A percentile compares a stretch with the other conserved stretches of the same genome.
Conservation (phyloP, 1,140 invertebrate genomes). For the Drosophila santomea region DNA sequence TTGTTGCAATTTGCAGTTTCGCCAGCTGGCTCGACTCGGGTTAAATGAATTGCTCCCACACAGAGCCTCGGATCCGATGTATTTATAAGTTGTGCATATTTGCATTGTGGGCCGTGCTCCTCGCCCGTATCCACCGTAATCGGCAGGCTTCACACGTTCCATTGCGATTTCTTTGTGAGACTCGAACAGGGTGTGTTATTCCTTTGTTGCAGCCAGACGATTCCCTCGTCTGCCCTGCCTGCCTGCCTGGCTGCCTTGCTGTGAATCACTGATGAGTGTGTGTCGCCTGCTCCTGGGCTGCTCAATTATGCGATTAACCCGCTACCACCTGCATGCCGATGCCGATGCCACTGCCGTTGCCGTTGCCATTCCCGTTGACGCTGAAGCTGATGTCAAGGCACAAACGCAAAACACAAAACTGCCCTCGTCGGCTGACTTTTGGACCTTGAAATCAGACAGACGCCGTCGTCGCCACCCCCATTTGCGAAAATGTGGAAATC, state of each 20-base stretch:
- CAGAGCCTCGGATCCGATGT: conserved; percentile 43
- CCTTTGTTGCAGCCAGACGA: conserved; percentile 43
- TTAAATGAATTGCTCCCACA: conserved; percentile 61
- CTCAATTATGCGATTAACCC: conserved; percentile 51
- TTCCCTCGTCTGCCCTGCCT: conserved; percentile 21
- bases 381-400: conserved; percentile 3
- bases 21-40: conserved; percentile 42
- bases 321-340: conserved; percentile 53
- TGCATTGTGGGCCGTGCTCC: conserved; percentile 45
- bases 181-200: conserved; percentile 32
- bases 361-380: background rate
- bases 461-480: conserved; percentile 33
- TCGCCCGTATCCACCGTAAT: conserved; percentile 30
- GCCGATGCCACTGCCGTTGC: background rate
- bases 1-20: conserved; percentile 34
- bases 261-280: conserved; percentile 60
- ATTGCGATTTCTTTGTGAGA: conserved; percentile 48
- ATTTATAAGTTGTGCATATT: conserved; percentile 47
- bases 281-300: conserved; percentile 36
- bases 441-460: conserved; percentile 50
- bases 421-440: conserved; percentile 50
- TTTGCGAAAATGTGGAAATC: conserved; percentile 15
- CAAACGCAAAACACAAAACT: conserved; percentile 12
- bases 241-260: conserved; percentile 10
- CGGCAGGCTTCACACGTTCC: conserved; percentile 54